These are phyloP conservation scores for Chloebia gouldiae DNA, from an alignment of 2,113 vertebrate genomes.

Conservation along the genomic window DNA sequence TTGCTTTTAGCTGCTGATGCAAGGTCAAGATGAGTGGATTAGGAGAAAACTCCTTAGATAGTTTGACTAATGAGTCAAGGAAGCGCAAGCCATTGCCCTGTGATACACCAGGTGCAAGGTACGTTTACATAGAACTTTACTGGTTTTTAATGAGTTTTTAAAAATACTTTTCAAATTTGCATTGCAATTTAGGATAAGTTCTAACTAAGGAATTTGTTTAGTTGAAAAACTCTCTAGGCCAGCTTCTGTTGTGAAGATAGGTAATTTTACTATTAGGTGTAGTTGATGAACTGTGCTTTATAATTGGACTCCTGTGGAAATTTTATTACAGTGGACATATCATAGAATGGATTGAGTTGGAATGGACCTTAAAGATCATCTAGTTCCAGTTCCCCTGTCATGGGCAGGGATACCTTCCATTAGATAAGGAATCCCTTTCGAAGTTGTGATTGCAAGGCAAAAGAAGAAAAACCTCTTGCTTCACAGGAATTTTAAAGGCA, in stretches of 20 bases:
- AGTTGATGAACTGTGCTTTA: not conserved
- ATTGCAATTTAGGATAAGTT: not conserved
- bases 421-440: not conserved
- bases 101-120: constrained; percentile 89
- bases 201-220: not conserved
- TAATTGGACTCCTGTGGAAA: not conserved
- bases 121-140: not conserved
- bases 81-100: constrained; percentile 93
- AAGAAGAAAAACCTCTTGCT: not conserved
- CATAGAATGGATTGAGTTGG: not conserved
- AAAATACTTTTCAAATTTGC: not conserved
- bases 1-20: constrained; percentile 85
- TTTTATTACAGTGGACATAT: not conserved
- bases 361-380: not conserved
- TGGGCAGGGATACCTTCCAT: not conserved
- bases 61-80: constrained; percentile 84
- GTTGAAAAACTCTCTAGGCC: not conserved
- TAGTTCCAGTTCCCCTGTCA: not conserved
- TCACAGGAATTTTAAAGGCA: not conserved
- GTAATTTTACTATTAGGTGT: not conserved
- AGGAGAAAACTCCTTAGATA: constrained; percentile 90
- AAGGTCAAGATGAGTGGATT: constrained; percentile 90
- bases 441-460: not conserved
- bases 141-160: not conserved
- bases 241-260: not conserved